Evolutionary conservation across 2,113 vertebrate genomes (phyloP), one percentile per base, ranked within the genome.

Genomic region (Albula glossodonta): DNA sequence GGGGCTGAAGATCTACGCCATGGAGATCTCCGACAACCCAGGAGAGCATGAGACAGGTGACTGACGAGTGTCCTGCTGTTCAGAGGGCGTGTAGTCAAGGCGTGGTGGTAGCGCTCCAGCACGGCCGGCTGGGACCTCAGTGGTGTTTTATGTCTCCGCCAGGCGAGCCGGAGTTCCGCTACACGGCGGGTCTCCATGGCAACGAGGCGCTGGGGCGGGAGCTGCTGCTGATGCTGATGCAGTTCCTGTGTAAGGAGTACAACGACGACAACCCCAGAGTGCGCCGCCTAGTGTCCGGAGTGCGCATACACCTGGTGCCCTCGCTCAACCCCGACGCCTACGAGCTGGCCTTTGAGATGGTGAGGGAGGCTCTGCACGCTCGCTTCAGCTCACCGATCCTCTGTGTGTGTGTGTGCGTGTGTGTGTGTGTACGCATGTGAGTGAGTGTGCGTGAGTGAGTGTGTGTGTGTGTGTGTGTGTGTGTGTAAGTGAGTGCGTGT

Each of bases 161-260:
- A 99, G 98, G 98, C 0, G 98, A 99, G 89, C 98, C 98, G 0
- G 98, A 99, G 92, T 98, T 99, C 91, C 93, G 97, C 2, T 99
- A 99, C 83, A 97, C 97, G 0, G 98, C 98, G 0, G 98, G 98
- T 49, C 96, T 99, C 92, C 98, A 99, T 0, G 98, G 98, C 0
- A 99, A 99, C 0, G 98, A 99, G 88, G 97, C 90, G 1, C 90
- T 99, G 87, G 98, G 98, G 5, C 94, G 97, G 0, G 98, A 99
- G 92, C 93, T 99, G 66, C 93, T 99, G 87, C 94, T 99, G 49
- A 94, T 97, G 83, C 94, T 99, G 2, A 97, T 99, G 98, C 96
- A 99, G 93, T 98, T 97, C 94, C 91, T 99, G 87, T 99, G 98
- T 88, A 96, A 95, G 0, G 96, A 98, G 90, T 98, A 97, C 95